Conservation (phyloP, 2,113 vertebrate species). For the Dolichallabes microphthalmus region DNA sequence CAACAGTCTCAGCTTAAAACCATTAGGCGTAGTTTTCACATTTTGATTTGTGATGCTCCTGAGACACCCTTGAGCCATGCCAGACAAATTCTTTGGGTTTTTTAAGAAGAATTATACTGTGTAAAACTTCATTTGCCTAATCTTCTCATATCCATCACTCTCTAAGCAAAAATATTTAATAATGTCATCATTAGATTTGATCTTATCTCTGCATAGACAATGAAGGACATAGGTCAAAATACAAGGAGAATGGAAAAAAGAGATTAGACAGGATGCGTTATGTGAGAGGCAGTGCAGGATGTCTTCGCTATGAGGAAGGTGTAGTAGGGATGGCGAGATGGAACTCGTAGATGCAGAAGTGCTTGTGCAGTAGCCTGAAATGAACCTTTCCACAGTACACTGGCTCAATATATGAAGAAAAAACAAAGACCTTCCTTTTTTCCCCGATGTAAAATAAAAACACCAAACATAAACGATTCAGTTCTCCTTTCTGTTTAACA, state of each 20-base stretch:
- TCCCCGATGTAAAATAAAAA: too few relatives aligned
- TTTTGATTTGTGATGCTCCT: background rate
- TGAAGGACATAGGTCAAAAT: background rate
- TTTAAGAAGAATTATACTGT: background rate
- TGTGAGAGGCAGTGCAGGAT: background rate
- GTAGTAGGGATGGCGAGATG: too few relatives aligned
- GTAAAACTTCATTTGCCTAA: background rate
- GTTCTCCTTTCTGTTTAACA: too few relatives aligned
- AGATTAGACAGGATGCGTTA: background rate
- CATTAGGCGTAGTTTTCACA: background rate
- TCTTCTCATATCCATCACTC: background rate
- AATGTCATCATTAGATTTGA: background rate
- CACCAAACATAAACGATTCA: too few relatives aligned
- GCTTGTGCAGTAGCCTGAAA: too few relatives aligned
- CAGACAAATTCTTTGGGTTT: background rate
- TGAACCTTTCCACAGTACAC: too few relatives aligned
- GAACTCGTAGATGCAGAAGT: too few relatives aligned
- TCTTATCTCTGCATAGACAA: background rate
- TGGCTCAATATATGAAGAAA: too few relatives aligned
- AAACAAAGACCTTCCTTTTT: too few relatives aligned
- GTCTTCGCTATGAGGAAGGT: too few relatives aligned
- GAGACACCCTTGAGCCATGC: background rate
- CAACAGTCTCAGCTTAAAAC: background rate
- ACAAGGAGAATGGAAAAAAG: background rate
- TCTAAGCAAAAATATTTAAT: background rate